Percentiles rank a stretch among this genome's conserved stretches.
Evolutionary conservation across 2,797 vertebrate genomes (phyloP).

Genomic region (Serranus cabrilla): DNA sequence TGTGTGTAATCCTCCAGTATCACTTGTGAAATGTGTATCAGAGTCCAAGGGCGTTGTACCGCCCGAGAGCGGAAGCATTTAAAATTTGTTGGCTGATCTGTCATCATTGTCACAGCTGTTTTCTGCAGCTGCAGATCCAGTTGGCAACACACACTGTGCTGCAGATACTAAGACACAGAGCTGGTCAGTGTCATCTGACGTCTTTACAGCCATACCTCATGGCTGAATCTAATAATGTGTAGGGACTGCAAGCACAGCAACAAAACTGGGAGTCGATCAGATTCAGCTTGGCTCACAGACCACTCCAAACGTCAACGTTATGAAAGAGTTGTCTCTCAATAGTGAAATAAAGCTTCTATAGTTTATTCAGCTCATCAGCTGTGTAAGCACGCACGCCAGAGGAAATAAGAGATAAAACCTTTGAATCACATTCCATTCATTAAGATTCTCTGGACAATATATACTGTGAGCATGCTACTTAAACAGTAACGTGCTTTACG

Average conservation of each 20-base stretch:
- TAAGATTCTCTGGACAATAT: background rate
- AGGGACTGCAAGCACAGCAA: slow-evolving; percentile 16
- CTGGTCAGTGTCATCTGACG: slow-evolving; percentile 29
- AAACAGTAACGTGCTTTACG: background rate
- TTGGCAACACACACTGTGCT: slow-evolving; percentile 28
- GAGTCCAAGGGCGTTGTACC: slow-evolving; percentile 24
- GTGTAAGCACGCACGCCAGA: background rate
- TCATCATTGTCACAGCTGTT: slow-evolving; percentile 40
- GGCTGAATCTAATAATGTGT: slow-evolving; percentile 29
- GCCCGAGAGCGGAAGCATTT: slow-evolving; percentile 39
- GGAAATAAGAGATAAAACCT: background rate
- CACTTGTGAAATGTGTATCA: slow-evolving; percentile 5
- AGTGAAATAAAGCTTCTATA: background rate
- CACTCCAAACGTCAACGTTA: background rate
- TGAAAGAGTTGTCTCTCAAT: background rate
- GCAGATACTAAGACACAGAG: slow-evolving; percentile 15
- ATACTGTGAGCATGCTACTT: background rate
- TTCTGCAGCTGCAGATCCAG: slow-evolving; percentile 61
- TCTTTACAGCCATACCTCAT: slow-evolving; percentile 3
- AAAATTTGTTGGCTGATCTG: slow-evolving; percentile 34
- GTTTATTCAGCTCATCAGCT: background rate
- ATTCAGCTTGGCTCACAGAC: slow-evolving; percentile 11
- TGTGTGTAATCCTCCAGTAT: background rate
- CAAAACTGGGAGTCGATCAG: slow-evolving; percentile 13
- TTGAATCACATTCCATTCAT: background rate